A percentile compares a stretch with the other conserved stretches of the same genome.
phyloP scores from a whole-genome alignment of 1,140 invertebrate genomes.

The Drosophila gunungcola region DNA sequence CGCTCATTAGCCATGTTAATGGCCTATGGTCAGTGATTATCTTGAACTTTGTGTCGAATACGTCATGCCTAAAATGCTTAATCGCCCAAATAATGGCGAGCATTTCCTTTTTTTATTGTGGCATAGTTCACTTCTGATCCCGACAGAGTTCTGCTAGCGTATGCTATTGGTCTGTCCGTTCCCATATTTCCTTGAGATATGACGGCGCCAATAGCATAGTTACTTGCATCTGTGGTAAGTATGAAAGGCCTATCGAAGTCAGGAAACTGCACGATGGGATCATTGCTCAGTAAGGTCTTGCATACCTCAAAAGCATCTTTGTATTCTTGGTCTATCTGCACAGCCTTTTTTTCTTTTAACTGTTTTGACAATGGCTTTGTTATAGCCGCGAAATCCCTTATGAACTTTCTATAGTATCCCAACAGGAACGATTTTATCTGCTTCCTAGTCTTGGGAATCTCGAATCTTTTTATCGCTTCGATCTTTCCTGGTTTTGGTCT shows the following conservation, averaged over 20 bases:
- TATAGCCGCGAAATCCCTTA: not conserved
- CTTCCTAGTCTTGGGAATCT: conserved; percentile 14
- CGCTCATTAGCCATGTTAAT: conserved; percentile 12
- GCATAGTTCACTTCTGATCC: conserved; percentile 16
- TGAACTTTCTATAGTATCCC: not conserved
- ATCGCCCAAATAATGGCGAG: not conserved
- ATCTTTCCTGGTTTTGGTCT: conserved; percentile 1
- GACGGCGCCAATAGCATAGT: not conserved
- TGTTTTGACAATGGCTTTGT: not conserved
- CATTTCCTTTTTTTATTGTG: not conserved
- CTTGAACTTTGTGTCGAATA: not conserved
- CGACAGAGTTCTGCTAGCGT: conserved; percentile 18
- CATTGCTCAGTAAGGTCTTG: not conserved
- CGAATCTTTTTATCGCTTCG: conserved; percentile 17
- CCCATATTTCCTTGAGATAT: not conserved
- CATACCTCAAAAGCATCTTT: not conserved
- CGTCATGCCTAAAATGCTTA: conserved; percentile 7
- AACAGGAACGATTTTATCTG: conserved; percentile 14
- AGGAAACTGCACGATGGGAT: not conserved
- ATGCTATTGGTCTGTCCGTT: conserved; percentile 11
- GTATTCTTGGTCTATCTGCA: not conserved
- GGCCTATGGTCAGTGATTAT: conserved; percentile 18
- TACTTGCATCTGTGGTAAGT: not conserved
- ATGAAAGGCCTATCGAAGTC: not conserved
- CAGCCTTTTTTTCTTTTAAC: not conserved